phyloP scores from a whole-genome alignment of 1,140 invertebrate species.

The Trichonephila inaurata region DNA sequence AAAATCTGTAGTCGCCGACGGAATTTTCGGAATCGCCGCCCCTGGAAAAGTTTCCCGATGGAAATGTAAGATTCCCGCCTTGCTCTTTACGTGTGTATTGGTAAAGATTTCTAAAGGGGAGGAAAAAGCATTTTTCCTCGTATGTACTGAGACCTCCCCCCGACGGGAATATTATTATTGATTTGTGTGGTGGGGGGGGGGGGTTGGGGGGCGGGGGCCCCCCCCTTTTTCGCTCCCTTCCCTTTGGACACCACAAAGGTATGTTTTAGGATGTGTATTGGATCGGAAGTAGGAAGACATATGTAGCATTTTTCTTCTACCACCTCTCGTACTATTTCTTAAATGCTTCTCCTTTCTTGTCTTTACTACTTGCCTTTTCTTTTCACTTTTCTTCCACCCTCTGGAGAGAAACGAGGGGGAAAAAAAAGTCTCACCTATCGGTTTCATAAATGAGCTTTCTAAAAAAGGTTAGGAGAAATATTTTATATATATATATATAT shows the following conservation, averaged over 20 bases:
- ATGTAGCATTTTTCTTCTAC: conserved; percentile 31
- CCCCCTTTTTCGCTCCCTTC: not conserved
- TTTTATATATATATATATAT: conserved; percentile 12
- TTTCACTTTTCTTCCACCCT: not conserved
- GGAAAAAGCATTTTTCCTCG: not conserved
- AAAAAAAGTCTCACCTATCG: conserved; percentile 9
- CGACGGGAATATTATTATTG: conserved; percentile 65
- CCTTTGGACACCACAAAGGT: not conserved
- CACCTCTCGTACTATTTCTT: not conserved
- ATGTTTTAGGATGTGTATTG: conserved; percentile 50
- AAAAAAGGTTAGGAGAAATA: conserved; percentile 10
- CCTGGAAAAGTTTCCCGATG: conserved; percentile 25
- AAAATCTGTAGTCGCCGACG: conserved; percentile 17
- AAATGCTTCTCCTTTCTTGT: conserved; percentile 37
- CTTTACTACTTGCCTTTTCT: conserved; percentile 11
- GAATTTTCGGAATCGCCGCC: conserved; percentile 28
- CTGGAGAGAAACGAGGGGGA: too few species aligned
- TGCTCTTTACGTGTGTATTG: conserved; percentile 24
- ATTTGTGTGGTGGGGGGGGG: too few species aligned
- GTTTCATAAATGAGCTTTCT: conserved; percentile 54
- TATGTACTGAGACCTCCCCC: conserved; percentile 22
- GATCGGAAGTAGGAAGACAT: conserved; percentile 58
- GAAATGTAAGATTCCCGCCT: conserved; percentile 45
- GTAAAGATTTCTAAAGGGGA: conserved; percentile 12
- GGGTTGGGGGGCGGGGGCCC: too few species aligned